Base-by-base conservation (phyloP, 2,113 vertebrate genomes). In the Neodontobutis hainanensis region DNA sequence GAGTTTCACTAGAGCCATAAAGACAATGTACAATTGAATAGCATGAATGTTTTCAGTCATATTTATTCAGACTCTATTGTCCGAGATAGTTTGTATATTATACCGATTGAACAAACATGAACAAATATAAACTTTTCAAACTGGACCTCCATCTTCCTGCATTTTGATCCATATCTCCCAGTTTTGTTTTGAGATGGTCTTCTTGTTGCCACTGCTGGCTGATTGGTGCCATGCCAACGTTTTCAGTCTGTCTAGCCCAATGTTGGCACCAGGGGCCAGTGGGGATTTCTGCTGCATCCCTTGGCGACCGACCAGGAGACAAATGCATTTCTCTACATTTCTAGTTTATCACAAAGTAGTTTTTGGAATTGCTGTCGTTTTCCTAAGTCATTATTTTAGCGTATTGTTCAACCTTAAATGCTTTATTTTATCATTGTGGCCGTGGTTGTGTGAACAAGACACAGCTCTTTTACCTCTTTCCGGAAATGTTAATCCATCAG, bases 271-370 rank as follows among this genome's bases (percentile, higher is more conserved):
- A 16, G n/a, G 77, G 86, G 85, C 80, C 69, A 80, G 78, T 85
- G 84, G 57, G 46, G 88, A 84, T 80, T 88, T 86, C 85, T 90
- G 78, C 82, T 83, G 87, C 79, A 85, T 81, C 85, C 84, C 12
- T 63, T 80, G 63, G 76, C 79, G 75, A 65, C 62, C 16, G 16
- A 76, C 80, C 87, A 73, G 73, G 65, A 72, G 75, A 86, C 86
- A 59, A 77, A 48, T 11, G 11, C 7, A 1, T 9, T 11, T 56
- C 49, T 65, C 16, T 56, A 12, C 15, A 46, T 27, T 40, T 50
- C 38, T 2, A 40, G 38, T 40, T 40, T 8, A 40, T 8, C 8
- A 40, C 38, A 40, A 40, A 40, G 38, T 40, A 40, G 38, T 40
- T 40, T 2, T 2, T 40, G 38, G 38, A 6, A 40, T 6, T 40